Evolutionary conservation across 2,113 vertebrate species (phyloP), one percentile per base, ranked within the genome.

Genomic region (Piaya cayana): DNA sequence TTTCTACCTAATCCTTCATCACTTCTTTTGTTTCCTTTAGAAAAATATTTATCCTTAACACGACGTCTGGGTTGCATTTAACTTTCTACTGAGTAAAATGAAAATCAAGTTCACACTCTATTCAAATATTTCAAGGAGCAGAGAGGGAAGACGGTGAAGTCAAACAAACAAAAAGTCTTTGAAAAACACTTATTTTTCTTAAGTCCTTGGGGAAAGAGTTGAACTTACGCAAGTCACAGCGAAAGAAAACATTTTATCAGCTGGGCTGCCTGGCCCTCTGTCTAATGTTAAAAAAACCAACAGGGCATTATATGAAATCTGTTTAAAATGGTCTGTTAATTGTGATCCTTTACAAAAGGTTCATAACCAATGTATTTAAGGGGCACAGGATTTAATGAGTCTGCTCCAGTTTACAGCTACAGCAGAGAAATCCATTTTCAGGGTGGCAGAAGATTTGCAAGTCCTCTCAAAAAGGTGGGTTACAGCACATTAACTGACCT

Each of bases 1-100:
- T 39, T 96, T 83, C 59, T 88, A 93, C 65, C 77, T 92, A 52
- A 80, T 93, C 95, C 88, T 88, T 95, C 90, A 70, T 67, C 84
- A 77, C 90, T 71, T 91, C 92, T 94, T 95, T 92, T 91, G 79
- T 95, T 97, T 88, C 90, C 68, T 82, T 93, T 88, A 91, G 90
- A 93, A 94, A 95, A 96, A 96, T 93, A 93, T 94, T 96, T 96
- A 87, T 50, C 70, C 82, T 92, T 82, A 81, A 90, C 82, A 86
- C 81, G 68, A 83, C 0, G 30, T 60, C 70, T 91, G 79, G 77
- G 56, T 67, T 79, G 62, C 86, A 68, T 88, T 92, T 81, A 91
- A 88, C 75, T 90, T 95, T 86, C 90, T 88, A 60, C 18, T 3
- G 47, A 75, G 36, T 59, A 71, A 94, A 90, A 94, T 29, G 69